Base-by-base conservation (phyloP, 1,140 invertebrate species). In the Bombus waltoni region DNA sequence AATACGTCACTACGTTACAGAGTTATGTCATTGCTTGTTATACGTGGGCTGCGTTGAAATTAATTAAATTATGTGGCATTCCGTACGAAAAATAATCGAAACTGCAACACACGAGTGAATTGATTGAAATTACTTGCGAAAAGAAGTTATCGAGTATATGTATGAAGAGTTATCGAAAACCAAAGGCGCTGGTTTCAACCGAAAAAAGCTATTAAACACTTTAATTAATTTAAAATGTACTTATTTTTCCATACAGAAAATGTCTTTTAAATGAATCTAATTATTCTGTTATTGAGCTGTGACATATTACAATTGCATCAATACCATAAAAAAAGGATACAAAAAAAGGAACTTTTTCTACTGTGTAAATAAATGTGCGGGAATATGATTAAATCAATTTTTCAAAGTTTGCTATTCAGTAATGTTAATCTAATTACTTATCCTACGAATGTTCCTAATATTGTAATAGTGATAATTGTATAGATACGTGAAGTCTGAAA, bases 401-500 rank as follows among this genome's bases (percentile, higher is more conserved):
- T 90, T 87, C 79, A 90, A 85, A 85, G 81, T 91, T 92, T 90
- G 82, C 89, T 87, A 85, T 87, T 90, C 81, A 53, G 73, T 89
- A 76, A 91, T 80, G 65, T 89, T 81, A 90, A 84, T 88, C 84
- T 89, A 87, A 84, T 86, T 89, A 92, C 81, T 91, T 87, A 87
- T 92, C 88, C 89, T 88, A 86, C 85, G 76, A 66, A 92, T 91
- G 91, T 92, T 93, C 92, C 92, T 92, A 92, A 85, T 83, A 87
- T 85, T 90, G 90, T 91, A 91, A 91, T 77, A 91, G 62, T 83
- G 28, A 79, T 70, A 81, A 78, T 47, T 89, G 78, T 89, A 81
- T 84, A 87, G 68, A 84, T 72, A 76, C 38, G 74, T 25, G 25
- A 68, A 74, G 77, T 70, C 66, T 73, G 68, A 84, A 68, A 76